Conservation (phyloP, 2,113 vertebrate species). For the Mormyrus iriodes region DNA sequence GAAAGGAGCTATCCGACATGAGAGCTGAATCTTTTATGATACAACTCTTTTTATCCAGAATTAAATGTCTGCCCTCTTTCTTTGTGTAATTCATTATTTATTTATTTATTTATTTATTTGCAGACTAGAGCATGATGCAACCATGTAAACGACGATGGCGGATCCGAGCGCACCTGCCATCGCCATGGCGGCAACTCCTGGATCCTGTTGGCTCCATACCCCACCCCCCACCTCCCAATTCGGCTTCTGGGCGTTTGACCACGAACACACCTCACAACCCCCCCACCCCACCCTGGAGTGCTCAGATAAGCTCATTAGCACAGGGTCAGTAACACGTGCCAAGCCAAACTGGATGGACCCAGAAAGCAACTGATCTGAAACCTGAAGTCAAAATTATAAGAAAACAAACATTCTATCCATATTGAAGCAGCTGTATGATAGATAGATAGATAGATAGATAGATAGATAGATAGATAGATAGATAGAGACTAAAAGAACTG, state of each 20-base stretch:
- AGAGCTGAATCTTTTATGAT: not conserved
- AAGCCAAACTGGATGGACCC: not conserved
- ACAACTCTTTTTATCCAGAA: not conserved
- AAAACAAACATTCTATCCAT: not conserved
- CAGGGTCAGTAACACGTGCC: not conserved
- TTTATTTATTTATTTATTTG: not conserved
- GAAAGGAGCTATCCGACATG: not conserved
- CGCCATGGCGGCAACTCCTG: not conserved
- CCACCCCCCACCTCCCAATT: not conserved
- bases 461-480: not conserved
- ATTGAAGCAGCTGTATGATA: not conserved
- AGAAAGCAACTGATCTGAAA: not conserved
- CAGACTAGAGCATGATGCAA: not conserved
- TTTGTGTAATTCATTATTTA: not conserved
- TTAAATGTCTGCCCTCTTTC: not conserved
- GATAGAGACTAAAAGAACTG: not conserved
- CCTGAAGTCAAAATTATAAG: not conserved
- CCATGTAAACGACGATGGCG: not conserved
- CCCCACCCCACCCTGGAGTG: not conserved
- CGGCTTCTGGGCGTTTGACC: not conserved
- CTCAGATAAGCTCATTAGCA: not conserved
- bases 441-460: not conserved
- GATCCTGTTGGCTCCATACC: not conserved
- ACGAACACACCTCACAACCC: not conserved
- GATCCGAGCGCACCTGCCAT: not conserved